Conservation (phyloP, 2,113 vertebrate genomes). For the Formicarius rufipectus region DNA sequence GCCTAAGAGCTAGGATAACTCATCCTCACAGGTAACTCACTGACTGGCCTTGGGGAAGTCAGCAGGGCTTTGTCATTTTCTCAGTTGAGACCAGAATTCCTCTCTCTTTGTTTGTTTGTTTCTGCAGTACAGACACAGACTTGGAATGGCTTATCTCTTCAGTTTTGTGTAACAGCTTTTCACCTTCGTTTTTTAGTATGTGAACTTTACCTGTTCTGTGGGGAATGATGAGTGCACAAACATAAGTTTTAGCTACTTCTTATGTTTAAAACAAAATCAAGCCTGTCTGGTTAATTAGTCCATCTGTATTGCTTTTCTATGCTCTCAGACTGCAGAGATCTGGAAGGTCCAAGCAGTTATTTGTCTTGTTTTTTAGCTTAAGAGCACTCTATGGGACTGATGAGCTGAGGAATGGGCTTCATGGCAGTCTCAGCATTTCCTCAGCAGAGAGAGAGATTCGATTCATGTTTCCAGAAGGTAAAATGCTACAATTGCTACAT, state of each 20-base stretch:
- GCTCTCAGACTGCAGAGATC: neutral
- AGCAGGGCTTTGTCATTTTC: neutral
- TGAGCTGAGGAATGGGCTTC: slow-evolving; percentile 89
- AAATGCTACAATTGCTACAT: neutral
- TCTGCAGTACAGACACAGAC: neutral
- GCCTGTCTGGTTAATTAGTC: neutral
- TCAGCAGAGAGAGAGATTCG: slow-evolving; percentile 88
- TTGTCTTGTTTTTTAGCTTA: slow-evolving; percentile 77
- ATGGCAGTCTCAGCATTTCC: slow-evolving; percentile 84
- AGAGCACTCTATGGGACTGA: slow-evolving; percentile 91
- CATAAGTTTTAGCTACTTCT: neutral
- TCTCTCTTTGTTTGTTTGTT: neutral
- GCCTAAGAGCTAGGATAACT: slow-evolving; percentile 80
- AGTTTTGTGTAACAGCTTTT: neutral
- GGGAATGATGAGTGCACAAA: neutral
- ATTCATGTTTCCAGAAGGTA: slow-evolving; percentile 93
- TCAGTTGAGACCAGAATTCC: neutral
- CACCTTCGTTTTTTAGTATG: neutral
- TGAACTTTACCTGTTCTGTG: neutral
- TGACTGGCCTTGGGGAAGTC: neutral
- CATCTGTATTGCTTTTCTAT: neutral
- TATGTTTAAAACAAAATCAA: neutral
- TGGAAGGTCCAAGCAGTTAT: neutral
- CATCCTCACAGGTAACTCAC: slow-evolving; percentile 85
- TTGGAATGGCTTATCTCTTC: neutral